Base-by-base conservation (phyloP, 2,888 invertebrate genomes). In the Ichneumoninae sp. region DNA sequence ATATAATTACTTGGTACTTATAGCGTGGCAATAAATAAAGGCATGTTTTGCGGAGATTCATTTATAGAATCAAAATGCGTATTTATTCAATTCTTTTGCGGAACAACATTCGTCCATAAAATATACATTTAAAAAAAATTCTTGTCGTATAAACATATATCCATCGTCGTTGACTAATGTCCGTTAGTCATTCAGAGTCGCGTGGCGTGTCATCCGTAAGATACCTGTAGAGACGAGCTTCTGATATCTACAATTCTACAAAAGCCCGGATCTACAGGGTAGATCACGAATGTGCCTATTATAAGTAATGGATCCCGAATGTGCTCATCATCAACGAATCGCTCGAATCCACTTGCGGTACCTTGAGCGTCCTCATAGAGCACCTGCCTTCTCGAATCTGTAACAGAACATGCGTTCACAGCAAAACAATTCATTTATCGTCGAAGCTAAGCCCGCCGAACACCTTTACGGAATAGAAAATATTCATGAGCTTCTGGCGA, bases 251-350 rank as follows among this genome's bases (percentile, higher is more conserved):
- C 94, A 94, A 92, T 94, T 95, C 97, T 97, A 98, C 98, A 98
- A 98, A 98, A 98, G 98, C 98, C 98, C 98, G 98, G 98, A 98
- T 98, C 98, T 98, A 98, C 98, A 98, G 98, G 98, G 98, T 98
- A 98, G 98, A 97, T 98, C 98, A 98, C 98, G 98, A 97, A 97
- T 97, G 97, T 96, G 97, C 97, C 96, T 92, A 93, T 94, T 85
- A 44, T 79, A 33, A 70, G 36, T 19, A 40, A 33, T 52, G 60
- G 50, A 40, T 47, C 44, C 4, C 44, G 16, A 47, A 47, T 47
- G 16, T 5, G 44, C 44, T 16, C 4, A 5, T 47, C 44, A 1
- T 16, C 44, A 16, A 47, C 16, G 44, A 47, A 47, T 47, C 16
- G 44, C 44, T 65, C 52, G 36, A 36, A 36, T 19, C 30, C 70